Base-by-base conservation (phyloP, 2,797 vertebrate species). In the Craterocephalus amniculus region DNA sequence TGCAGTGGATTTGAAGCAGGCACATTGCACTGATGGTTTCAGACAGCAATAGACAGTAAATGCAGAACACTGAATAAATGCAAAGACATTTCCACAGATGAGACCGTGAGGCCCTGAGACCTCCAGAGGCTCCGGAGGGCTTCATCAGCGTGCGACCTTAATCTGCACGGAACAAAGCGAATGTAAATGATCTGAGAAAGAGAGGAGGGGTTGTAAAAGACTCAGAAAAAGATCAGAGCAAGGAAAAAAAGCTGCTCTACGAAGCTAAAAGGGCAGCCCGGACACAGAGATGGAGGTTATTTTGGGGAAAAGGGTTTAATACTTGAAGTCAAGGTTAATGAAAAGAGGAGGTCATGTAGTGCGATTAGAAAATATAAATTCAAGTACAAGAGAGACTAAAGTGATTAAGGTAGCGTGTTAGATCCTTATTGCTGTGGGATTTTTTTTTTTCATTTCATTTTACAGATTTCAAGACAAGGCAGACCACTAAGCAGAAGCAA, bases 81-180 rank as follows among this genome's bases (percentile, higher is more conserved):
- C 16, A 26, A 48, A 74, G 62, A 81, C 58, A 65, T 87, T 83
- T 78, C 58, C 20, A 27, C 60, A 67, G 80, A 74, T 76, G 48
- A 76, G 67, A 66, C 63, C 7, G 61, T 1, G 14, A 87, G 75
- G 68, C 73, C 66, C 43, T 0, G 26, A 80, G 83, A 87, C 82
- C 79, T 64, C 52, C 58, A 70, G 31, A 75, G 75, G 63, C 79
- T 81, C 65, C 14, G 2, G 67, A 66, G 83, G 73, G 73, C 74
- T 80, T 84, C 76, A 78, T 81, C 72, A 78, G 81, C 45, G 26
- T 20, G 43, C 12, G 70, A 86, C 85, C 84, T 89, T 90, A 89
- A 91, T 91, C 88, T 86, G 81, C 61, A 36, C 63, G 38, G 84
- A 89, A 89, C 83, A 87, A 88, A 87, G 80, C 54, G 2, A 58